These are phyloP conservation scores for Agrenia bidenticulata DNA, from an alignment of 2,888 invertebrate genomes.

Conservation along the genomic window DNA sequence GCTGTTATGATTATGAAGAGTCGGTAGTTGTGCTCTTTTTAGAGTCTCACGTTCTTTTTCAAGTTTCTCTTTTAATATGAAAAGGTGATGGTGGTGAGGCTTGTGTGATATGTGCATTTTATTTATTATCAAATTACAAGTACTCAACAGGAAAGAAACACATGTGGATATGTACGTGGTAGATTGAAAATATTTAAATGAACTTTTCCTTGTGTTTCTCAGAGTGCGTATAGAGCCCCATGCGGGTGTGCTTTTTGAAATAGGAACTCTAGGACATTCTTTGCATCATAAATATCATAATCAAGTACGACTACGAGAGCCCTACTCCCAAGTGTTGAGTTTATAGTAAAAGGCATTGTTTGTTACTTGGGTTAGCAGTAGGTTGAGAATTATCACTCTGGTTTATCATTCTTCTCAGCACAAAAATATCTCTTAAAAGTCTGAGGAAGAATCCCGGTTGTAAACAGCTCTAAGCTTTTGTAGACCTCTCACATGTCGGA, in stretches of 20 bases:
- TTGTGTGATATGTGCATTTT: conserved; percentile 15
- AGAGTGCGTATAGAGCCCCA: too few relatives aligned
- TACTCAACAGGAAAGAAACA: neutral
- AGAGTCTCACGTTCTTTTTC: neutral
- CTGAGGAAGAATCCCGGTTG: too few relatives aligned
- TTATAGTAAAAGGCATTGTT: conserved; percentile 3
- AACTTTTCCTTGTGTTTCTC: neutral
- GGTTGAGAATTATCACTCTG: conserved; percentile 9
- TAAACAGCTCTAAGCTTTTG: too few relatives aligned
- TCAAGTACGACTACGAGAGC: too few relatives aligned
- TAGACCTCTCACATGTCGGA: too few relatives aligned
- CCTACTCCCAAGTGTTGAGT: too few relatives aligned
- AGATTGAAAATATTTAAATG: neutral
- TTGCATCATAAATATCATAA: too few relatives aligned
- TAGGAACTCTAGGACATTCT: too few relatives aligned
- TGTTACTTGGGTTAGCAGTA: conserved; percentile 3
- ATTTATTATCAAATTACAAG: conserved; percentile 19
- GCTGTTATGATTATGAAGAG: too few relatives aligned
- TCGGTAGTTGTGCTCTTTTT: too few relatives aligned
- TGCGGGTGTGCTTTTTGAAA: too few relatives aligned
- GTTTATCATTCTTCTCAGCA: conserved; percentile 11
- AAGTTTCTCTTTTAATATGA: conserved; percentile 1
- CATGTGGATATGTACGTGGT: too few relatives aligned
- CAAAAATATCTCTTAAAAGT: neutral
- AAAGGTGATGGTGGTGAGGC: neutral